These are phyloP conservation scores for Drepana falcataria DNA, from an alignment of 2,888 invertebrate species.

Conservation along the genomic window DNA sequence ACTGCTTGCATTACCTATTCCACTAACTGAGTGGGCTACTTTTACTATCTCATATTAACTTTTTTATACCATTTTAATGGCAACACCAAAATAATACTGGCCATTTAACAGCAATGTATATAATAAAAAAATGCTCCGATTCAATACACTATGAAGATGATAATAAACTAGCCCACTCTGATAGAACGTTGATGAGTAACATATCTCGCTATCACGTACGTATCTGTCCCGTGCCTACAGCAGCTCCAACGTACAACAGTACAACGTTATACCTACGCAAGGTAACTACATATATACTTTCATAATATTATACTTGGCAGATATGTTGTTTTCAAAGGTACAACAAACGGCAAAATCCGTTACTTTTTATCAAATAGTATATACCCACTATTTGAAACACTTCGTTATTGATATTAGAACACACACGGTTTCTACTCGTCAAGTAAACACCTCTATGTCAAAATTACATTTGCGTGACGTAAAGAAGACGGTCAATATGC, in stretches of 20 bases:
- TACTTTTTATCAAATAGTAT: background rate
- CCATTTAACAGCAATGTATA: background rate
- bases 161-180: background rate
- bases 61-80: background rate
- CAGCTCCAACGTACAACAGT: background rate
- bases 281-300: slow-evolving; percentile 51
- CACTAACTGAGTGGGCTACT: slow-evolving; percentile 31
- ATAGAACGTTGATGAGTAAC: background rate
- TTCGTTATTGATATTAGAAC: background rate
- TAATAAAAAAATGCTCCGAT: too few species aligned
- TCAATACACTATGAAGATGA: too few species aligned
- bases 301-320: slow-evolving; percentile 11
- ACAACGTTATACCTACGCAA: slow-evolving; percentile 13
- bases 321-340: slow-evolving; percentile 9
- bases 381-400: background rate
- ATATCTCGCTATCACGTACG: background rate
- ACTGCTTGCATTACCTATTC: slow-evolving; percentile 38
- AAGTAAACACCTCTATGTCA: slow-evolving; percentile 2
- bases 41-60: slow-evolving; percentile 6
- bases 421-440: slow-evolving; percentile 1
- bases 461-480: background rate
- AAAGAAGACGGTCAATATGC: background rate
- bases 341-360: slow-evolving; percentile 3
- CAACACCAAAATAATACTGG: background rate
- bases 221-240: background rate